phyloP scores from a whole-genome alignment of 2,113 vertebrate genomes.

The Sinocyclocheilus anshuiensis region DNA sequence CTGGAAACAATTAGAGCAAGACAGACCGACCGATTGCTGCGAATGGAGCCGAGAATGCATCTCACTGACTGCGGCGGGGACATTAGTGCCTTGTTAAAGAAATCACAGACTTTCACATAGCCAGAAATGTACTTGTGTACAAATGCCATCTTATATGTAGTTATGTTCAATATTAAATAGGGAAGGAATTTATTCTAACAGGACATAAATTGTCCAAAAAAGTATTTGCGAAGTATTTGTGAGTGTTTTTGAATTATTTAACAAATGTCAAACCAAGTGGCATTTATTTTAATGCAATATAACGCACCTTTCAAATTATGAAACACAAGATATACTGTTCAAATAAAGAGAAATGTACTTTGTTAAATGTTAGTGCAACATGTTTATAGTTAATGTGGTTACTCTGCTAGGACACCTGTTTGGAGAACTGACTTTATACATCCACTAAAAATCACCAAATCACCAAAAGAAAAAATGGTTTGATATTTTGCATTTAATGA shows the following conservation, averaged over 20 bases:
- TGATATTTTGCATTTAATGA: background rate
- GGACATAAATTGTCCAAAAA: too few relatives aligned
- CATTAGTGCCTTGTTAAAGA: conserved; percentile 78
- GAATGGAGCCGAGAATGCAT: conserved; percentile 75
- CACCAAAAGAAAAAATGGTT: background rate
- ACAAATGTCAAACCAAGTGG: background rate
- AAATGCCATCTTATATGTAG: conserved; percentile 28
- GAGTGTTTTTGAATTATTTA: background rate
- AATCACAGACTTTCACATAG: conserved; percentile 53
- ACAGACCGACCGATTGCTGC: conserved; percentile 87
- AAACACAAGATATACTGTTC: too few relatives aligned
- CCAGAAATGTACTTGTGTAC: conserved; percentile 26
- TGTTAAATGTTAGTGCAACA: too few relatives aligned
- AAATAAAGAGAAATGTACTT: too few relatives aligned
- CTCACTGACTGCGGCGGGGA: conserved; percentile 74
- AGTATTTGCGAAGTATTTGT: too few relatives aligned
- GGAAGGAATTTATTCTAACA: too few relatives aligned
- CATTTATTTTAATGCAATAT: background rate
- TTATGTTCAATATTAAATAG: background rate
- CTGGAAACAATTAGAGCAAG: conserved; percentile 99
- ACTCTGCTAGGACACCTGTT: background rate
- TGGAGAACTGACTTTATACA: background rate
- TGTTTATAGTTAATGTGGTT: too few relatives aligned
- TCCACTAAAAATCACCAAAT: background rate
- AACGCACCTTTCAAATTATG: too few relatives aligned